phyloP scores from a whole-genome alignment of 37 sponge, comb jelly and placozoan genomes.

The Crambe crambe region DNA sequence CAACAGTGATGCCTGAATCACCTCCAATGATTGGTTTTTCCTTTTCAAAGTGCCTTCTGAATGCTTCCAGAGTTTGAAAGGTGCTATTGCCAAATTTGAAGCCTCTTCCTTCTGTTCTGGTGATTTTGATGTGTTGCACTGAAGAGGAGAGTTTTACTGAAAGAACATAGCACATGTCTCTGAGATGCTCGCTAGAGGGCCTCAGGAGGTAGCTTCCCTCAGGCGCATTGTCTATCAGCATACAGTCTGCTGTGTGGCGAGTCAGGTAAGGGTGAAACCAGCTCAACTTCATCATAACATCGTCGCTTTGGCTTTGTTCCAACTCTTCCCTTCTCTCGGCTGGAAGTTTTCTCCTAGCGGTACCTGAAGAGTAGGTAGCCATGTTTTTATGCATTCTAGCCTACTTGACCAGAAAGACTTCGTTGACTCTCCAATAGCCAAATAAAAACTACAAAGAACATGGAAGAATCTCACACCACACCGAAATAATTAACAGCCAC shows the following conservation, averaged over 20 bases:
- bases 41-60: conserved; percentile 63
- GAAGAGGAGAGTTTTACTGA: conserved; percentile 64
- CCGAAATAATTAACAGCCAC: no score
- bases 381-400: no score
- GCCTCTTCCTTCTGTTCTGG: neutral
- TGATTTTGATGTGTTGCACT: conserved; percentile 58
- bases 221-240: conserved; percentile 85
- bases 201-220: conserved; percentile 79
- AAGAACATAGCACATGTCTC: conserved; percentile 28
- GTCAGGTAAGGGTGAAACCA: conserved; percentile 82
- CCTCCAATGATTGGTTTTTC: conserved; percentile 68
- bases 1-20: conserved; percentile 67
- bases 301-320: neutral
- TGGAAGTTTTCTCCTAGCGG: no score
- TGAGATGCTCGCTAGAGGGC: conserved; percentile 41
- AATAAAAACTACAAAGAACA: no score
- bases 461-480: no score
- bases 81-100: conserved; percentile 56
- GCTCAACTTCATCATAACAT: conserved; percentile 15
- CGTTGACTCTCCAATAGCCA: no score
- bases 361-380: no score
- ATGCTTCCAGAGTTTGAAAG: conserved; percentile 33
- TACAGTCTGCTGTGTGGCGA: conserved; percentile 82
- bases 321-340: neutral
- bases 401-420: no score